Evolutionary conservation across 2,113 vertebrate species (phyloP).

Genomic region (Oreochromis niloticus): DNA sequence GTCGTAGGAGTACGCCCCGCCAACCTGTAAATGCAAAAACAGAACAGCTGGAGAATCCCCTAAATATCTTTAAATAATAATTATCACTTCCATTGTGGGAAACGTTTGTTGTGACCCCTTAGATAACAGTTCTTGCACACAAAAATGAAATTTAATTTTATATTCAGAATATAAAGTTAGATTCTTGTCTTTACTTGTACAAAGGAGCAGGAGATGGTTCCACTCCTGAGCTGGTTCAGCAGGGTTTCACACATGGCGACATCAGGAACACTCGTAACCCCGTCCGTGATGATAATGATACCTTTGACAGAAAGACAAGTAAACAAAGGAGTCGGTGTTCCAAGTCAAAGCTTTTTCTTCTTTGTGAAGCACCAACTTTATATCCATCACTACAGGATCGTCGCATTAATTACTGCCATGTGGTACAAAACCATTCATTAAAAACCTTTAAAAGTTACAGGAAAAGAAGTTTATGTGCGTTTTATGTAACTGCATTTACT

Average conservation of each 20-base stretch:
- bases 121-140: not conserved
- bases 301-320: conserved; percentile 64
- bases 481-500: not conserved
- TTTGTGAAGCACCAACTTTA: not conserved
- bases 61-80: not conserved
- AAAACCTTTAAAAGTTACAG: not conserved
- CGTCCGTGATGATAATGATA: conserved; percentile 96
- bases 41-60: not conserved
- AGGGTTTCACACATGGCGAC: conserved; percentile 93
- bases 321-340: not conserved
- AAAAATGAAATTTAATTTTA: not conserved
- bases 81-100: rapidly evolving
- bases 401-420: not conserved
- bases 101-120: not conserved
- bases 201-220: conserved; percentile 94
- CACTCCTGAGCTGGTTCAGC: conserved; percentile 92
- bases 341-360: not conserved
- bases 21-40: conserved; percentile 73
- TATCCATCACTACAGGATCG: rapidly evolving
- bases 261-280: conserved; percentile 96
- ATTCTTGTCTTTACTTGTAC: conserved; percentile 78
- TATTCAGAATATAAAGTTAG: not conserved
- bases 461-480: not conserved
- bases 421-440: not conserved
- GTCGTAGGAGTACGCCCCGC: conserved; percentile 92